phyloP scores from a whole-genome alignment of 2,888 invertebrate species.

The Pherbina coryleti region DNA sequence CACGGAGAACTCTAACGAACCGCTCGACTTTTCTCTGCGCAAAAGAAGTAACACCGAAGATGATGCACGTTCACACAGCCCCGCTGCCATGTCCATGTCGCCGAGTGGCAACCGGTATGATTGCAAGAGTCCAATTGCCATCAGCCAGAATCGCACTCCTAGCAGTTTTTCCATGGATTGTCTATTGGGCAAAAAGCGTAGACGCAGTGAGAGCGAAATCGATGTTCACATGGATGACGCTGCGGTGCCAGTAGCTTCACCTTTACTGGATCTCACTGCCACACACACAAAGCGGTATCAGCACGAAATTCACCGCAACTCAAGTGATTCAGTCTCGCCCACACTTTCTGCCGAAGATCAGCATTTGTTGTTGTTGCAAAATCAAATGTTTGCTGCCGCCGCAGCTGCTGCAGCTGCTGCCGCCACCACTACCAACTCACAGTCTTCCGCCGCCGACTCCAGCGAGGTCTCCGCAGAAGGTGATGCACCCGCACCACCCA shows the following conservation, averaged over 20 bases:
- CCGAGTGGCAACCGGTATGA: neutral
- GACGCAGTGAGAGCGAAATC: conserved; percentile 46
- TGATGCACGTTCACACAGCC: conserved; percentile 42
- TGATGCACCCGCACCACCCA: conserved; percentile 51
- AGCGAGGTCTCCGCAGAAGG: conserved; percentile 37
- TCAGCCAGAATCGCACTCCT: conserved; percentile 34
- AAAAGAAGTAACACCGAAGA: conserved; percentile 51
- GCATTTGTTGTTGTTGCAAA: conserved; percentile 60
- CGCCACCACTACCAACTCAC: conserved; percentile 2
- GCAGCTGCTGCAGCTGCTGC: conserved; percentile 56
- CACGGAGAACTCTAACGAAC: conserved; percentile 59
- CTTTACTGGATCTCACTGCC: conserved; percentile 44
- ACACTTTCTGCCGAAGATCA: conserved; percentile 51
- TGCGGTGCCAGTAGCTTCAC: conserved; percentile 21
- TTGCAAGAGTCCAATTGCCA: neutral
- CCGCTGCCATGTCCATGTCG: conserved; percentile 22
- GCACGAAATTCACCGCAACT: conserved; percentile 31
- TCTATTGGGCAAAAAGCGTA: conserved; percentile 61
- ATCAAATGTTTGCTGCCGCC: conserved; percentile 65
- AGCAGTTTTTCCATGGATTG: conserved; percentile 63
- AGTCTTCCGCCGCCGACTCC: conserved; percentile 36
- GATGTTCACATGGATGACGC: conserved; percentile 26
- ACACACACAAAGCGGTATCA: conserved; percentile 46
- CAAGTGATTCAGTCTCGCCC: neutral
- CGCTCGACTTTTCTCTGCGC: conserved; percentile 66